Evolutionary conservation across 2,888 invertebrate species (phyloP).

Genomic region (Yponomeuta plumbellus): DNA sequence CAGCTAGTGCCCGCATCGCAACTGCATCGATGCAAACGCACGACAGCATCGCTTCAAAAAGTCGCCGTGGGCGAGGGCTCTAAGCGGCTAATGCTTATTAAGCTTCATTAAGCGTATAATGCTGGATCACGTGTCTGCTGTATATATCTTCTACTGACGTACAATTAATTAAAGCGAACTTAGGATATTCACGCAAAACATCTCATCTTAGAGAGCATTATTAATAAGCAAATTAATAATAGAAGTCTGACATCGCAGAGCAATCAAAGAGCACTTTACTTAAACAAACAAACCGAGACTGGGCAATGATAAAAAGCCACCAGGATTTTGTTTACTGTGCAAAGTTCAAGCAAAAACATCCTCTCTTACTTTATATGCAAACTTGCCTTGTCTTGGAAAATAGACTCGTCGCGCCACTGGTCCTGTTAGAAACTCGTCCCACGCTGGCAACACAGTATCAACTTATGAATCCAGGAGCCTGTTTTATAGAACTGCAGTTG

Average conservation of each 20-base stretch:
- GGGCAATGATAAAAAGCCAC: background rate
- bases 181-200: too few species aligned
- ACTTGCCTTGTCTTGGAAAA: background rate
- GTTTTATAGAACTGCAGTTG: too few species aligned
- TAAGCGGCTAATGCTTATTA: too few species aligned
- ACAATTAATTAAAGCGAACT: too few species aligned
- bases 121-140: too few species aligned
- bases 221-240: background rate
- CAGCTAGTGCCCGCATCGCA: too few species aligned
- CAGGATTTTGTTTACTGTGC: background rate
- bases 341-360: constrained; percentile 1
- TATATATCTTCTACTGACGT: too few species aligned
- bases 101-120: too few species aligned
- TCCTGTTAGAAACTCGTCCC: background rate
- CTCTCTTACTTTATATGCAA: constrained; percentile 1
- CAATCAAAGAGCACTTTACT: background rate
- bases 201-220: too few species aligned
- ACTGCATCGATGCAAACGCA: too few species aligned
- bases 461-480: background rate
- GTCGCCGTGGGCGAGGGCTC: too few species aligned
- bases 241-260: background rate
- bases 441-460: background rate
- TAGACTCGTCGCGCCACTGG: background rate
- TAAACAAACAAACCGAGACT: background rate
- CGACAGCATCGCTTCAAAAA: too few species aligned